These are phyloP conservation scores for Clarias platycephalus DNA, from an alignment of 2,797 vertebrate genomes.

Conservation along the genomic window DNA sequence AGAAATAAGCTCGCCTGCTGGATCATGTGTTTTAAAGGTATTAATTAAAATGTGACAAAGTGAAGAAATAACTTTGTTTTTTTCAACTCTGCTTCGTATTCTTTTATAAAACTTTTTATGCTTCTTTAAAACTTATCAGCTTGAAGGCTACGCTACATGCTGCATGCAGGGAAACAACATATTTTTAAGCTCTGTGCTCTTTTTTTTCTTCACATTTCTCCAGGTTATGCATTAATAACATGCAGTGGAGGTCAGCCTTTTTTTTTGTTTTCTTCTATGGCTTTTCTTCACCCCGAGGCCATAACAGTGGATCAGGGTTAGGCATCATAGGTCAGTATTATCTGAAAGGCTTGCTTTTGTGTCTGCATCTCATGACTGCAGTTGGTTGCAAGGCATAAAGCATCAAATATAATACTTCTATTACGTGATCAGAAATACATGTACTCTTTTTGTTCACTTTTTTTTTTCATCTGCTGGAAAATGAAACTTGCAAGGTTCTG, in stretches of 20 bases:
- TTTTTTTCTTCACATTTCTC: neutral
- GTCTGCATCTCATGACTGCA: neutral
- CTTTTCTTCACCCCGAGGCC: neutral
- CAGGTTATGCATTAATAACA: conserved; percentile 12
- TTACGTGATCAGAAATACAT: neutral
- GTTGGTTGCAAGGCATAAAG: neutral
- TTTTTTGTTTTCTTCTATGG: neutral
- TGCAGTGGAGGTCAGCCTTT: neutral
- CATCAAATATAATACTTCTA: neutral
- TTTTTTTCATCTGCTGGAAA: neutral
- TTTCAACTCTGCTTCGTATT: too few species aligned
- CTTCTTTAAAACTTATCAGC: neutral
- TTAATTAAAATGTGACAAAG: neutral
- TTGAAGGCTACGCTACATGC: conserved; percentile 8
- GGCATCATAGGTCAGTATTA: neutral
- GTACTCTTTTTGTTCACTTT: neutral
- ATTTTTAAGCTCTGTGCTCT: neutral
- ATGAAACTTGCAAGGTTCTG: too few species aligned
- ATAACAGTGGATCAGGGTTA: neutral
- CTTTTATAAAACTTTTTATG: too few species aligned
- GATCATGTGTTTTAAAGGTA: neutral
- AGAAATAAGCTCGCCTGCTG: neutral
- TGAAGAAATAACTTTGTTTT: neutral
- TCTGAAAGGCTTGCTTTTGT: neutral
- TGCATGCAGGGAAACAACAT: neutral